phyloP scores from a whole-genome alignment of 2,888 invertebrate genomes.

The Hipparchia semele region DNA sequence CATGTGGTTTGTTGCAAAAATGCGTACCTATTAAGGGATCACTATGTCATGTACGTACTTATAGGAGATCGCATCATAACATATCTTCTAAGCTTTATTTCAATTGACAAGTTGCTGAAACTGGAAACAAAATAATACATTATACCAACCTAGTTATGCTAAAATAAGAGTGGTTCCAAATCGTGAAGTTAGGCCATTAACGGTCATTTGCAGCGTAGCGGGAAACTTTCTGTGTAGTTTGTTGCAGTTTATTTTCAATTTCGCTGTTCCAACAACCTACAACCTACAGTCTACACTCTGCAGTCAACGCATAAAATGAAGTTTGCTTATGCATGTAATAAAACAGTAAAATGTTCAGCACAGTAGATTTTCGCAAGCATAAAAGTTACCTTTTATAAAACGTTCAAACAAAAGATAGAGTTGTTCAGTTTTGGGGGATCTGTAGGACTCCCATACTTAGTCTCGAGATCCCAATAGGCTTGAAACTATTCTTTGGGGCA shows the following conservation, averaged over 20 bases:
- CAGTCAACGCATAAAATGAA: conserved; percentile 16
- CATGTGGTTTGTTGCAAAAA: neutral
- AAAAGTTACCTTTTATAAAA: neutral
- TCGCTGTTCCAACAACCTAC: conserved; percentile 43
- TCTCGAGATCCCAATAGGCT: too few relatives aligned
- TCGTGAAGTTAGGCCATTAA: conserved; percentile 58
- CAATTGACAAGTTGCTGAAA: too few relatives aligned
- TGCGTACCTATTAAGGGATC: neutral
- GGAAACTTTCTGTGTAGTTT: conserved; percentile 45
- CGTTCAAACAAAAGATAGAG: neutral
- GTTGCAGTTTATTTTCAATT: conserved; percentile 49
- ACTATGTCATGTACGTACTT: neutral
- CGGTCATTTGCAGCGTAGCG: conserved; percentile 59
- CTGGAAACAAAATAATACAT: too few relatives aligned
- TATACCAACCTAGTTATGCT: too few relatives aligned
- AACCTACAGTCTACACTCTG: conserved; percentile 21
- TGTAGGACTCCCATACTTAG: too few relatives aligned
- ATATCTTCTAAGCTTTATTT: too few relatives aligned
- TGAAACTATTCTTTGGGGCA: too few relatives aligned
- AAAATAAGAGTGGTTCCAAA: conserved; percentile 48
- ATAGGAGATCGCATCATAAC: too few relatives aligned
- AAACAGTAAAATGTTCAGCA: conserved; percentile 9
- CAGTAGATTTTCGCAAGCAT: neutral
- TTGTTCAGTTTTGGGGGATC: neutral
- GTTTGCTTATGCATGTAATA: conserved; percentile 17